A percentile compares a stretch with the other conserved stretches of the same genome.
Evolutionary conservation across 2,113 vertebrate species (phyloP).

Genomic region (Azemiops feae): DNA sequence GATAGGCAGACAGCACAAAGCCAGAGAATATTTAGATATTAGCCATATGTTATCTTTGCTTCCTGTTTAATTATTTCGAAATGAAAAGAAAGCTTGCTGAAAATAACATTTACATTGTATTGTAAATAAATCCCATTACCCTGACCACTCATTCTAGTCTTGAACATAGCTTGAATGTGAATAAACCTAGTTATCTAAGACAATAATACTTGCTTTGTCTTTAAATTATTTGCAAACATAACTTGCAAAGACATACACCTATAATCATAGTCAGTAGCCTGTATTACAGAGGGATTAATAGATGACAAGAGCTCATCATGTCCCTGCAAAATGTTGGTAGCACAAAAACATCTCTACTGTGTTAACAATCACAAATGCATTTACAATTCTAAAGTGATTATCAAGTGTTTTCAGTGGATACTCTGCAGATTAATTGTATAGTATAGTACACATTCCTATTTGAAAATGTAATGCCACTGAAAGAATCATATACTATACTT

Average conservation of each 20-base stretch:
- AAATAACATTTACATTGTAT: not conserved
- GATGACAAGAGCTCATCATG: not conserved
- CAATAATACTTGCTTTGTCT: not conserved
- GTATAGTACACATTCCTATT: not conserved
- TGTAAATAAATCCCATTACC: not conserved
- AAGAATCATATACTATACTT: not conserved
- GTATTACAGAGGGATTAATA: no score
- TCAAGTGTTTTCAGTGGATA: not conserved
- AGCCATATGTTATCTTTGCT: not conserved
- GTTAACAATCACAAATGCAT: not conserved
- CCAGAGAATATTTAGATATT: not conserved
- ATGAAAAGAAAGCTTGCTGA: not conserved
- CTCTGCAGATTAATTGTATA: not conserved
- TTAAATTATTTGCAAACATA: not conserved
- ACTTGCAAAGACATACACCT: not conserved
- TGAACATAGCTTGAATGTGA: not conserved
- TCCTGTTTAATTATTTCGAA: not conserved
- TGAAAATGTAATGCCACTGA: not conserved
- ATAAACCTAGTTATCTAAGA: not conserved
- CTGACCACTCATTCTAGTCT: not conserved
- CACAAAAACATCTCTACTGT: not conserved
- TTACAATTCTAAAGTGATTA: not conserved
- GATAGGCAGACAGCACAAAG: not conserved
- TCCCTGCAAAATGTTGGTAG: not conserved
- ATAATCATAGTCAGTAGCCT: not conserved